Percentiles rank a stretch among this genome's conserved stretches.
Conservation (phyloP, 1,140 invertebrate species). For the Aphaenogaster floridana region DNA sequence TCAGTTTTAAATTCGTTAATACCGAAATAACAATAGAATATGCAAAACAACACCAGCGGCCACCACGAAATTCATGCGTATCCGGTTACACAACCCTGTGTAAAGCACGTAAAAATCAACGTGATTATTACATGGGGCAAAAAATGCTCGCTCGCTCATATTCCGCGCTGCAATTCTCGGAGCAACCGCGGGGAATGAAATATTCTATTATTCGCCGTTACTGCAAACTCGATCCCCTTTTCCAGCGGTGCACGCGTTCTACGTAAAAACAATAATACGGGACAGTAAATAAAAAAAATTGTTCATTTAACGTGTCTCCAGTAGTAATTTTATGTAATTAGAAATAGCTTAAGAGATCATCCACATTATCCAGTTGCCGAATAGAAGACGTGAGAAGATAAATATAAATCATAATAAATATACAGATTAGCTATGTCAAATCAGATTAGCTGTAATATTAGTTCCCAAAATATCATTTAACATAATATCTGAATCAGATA, state of each 20-base stretch:
- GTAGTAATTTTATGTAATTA: conserved; percentile 28
- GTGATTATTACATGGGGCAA: conserved; percentile 57
- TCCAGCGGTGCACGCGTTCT: background rate
- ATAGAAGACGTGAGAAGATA: background rate
- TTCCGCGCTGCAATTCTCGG: conserved; percentile 19
- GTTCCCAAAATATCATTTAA: conserved; percentile 9
- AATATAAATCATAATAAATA: background rate
- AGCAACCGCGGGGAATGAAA: conserved; percentile 47
- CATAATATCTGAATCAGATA: background rate
- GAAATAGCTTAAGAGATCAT: background rate
- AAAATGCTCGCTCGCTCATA: conserved; percentile 25
- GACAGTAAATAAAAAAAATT: conserved; percentile 12
- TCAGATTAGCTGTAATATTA: background rate
- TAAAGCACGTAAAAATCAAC: conserved; percentile 57
- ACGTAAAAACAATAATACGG: conserved; percentile 46
- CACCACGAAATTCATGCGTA: conserved; percentile 48
- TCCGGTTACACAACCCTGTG: conserved; percentile 50
- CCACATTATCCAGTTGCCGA: background rate
- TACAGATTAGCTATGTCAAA: background rate
- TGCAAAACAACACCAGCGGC: conserved; percentile 50
- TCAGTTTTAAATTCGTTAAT: conserved; percentile 66
- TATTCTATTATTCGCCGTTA: conserved; percentile 54
- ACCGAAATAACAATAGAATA: conserved; percentile 65
- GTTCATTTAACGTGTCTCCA: background rate
- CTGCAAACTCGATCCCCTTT: conserved; percentile 22